A percentile compares a stretch with the other conserved stretches of the same genome.
Evolutionary conservation across 2,797 vertebrate genomes (phyloP).

Genomic region (Myotis vivesi): DNA sequence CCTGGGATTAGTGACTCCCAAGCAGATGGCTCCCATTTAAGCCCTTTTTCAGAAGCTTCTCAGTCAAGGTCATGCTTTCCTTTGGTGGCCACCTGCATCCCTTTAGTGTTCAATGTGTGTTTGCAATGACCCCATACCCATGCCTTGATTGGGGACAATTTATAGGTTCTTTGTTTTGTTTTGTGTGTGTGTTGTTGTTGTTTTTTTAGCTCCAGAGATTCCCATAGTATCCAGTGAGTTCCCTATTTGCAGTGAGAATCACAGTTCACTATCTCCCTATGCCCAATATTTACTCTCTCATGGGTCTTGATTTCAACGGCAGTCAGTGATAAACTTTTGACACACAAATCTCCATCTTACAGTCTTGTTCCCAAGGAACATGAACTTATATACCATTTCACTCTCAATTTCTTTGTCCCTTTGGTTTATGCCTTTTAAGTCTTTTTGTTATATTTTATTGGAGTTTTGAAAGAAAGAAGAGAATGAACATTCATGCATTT

Average conservation of each 20-base stretch:
- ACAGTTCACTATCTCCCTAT: neutral
- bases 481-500: neutral
- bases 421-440: neutral
- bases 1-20: neutral
- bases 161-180: neutral
- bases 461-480: neutral
- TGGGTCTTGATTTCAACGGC: neutral
- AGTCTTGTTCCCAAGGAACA: neutral
- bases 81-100: neutral
- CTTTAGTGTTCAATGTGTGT: neutral
- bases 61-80: neutral
- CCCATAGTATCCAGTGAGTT: neutral
- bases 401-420: neutral
- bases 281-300: neutral
- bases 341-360: neutral
- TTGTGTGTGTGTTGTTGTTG: no score
- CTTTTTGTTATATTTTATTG: neutral
- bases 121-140: neutral
- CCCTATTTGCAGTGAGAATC: neutral
- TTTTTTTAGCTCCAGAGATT: neutral
- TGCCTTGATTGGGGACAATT: accelerated
- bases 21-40: accelerated
- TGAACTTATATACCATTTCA: neutral
- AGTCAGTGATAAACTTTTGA: neutral
- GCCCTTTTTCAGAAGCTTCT: neutral